Base-by-base conservation (phyloP, 1,140 invertebrate genomes). In the Vanessa atalanta region DNA sequence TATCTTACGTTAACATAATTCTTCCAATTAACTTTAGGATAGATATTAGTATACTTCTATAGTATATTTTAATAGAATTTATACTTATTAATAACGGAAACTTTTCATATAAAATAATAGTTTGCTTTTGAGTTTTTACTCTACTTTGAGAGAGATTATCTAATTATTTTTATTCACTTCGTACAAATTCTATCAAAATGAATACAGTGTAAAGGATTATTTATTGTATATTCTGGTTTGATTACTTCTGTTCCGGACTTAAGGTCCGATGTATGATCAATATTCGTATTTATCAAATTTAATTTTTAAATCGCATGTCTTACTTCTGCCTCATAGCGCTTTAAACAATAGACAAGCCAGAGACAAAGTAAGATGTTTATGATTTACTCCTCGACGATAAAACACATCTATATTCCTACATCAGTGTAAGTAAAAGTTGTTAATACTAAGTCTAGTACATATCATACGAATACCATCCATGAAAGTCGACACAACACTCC, bases 1-100 rank as follows among this genome's bases (percentile, higher is more conserved):
- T 79, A 79, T 68, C 64, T 65, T 68, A 72, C 66, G 50, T 70
- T 73, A 78, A 48, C 61, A 47, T 65, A 55, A 70, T 65, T 43
- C 50, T 70, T 61, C 47, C 55, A 70, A 73, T 64, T 47, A 67
- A 64, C 47, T 77, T 55, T 77, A 77, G 47, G 61, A 70, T 66
- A 73, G 43, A 47, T 72, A 76, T 73, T 66, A 61, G 20, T 75
- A 75, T 73, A 70, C 20, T 57, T 57, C 53, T 57, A 57, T 57
- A 57, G 15, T 23, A 12, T 57, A 57, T 57, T 57, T 57, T 16
- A n/a, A 57, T 57, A 57, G 16, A 57, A 57, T 57, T n/a, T 12
- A 23, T 57, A 57, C 53, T 26, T 23, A 57, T 23, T 53, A n/a
- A 53, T 16, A 53, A 53, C 66, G 71, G 68, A 71, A 63, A 31